Evolutionary conservation across 2,113 vertebrate genomes (phyloP).

Genomic region (Nycticryphes semicollaris): DNA sequence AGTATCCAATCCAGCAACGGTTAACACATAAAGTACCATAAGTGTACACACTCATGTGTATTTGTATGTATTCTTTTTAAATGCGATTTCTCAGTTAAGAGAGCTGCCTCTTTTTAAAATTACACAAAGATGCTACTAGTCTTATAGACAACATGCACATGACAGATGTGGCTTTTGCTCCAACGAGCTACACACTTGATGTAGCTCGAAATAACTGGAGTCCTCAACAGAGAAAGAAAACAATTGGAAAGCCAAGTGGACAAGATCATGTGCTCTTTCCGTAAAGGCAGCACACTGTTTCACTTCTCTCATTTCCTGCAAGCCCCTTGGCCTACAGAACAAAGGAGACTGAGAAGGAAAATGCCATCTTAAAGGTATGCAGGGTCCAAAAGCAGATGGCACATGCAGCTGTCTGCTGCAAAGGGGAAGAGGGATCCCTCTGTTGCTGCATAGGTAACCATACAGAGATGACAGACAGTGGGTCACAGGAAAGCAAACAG

Average conservation of each 20-base stretch:
- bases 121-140: neutral
- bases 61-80: neutral
- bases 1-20: neutral
- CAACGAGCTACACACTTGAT: neutral
- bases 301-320: neutral
- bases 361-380: neutral
- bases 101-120: neutral
- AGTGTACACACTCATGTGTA: neutral
- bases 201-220: neutral
- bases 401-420: neutral
- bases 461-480: neutral
- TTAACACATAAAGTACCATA: neutral
- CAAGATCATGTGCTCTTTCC: neutral
- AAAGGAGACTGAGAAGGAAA: neutral
- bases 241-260: neutral
- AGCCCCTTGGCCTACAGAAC: neutral
- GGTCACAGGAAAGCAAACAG: neutral
- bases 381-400: neutral
- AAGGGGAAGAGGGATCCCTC: neutral
- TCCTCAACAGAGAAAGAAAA: neutral
- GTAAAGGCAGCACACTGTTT: neutral
- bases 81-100: neutral
- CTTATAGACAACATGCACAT: neutral
- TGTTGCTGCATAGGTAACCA: neutral
- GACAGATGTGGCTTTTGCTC: neutral